Evolutionary conservation across 1,140 invertebrate species (phyloP), one percentile per base, ranked within the genome.

Genomic region (Eumaeus atala): DNA sequence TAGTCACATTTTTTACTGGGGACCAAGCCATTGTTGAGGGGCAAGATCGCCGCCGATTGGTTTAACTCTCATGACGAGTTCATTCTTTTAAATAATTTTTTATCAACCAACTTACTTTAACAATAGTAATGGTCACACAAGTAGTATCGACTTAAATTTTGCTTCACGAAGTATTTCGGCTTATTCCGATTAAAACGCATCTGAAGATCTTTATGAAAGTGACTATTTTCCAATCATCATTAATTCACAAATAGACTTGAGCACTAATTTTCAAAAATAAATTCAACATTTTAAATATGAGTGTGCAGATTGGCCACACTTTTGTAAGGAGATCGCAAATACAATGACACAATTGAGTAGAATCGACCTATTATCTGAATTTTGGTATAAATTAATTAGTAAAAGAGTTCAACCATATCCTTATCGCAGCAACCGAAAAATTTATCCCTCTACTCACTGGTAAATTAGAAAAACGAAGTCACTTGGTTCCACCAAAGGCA

Each of bases 51-150:
- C 3, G 48, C 48, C 35, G 21, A 50, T 12, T 50, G 48, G 48
- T n/a, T 50, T 1, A 14, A 50, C 14, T 12, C n/a, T 8, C 11
- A 50, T 16, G 33, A 50, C 1, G 14, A 50, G 12, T 35, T 50
- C 12, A 50, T 50, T 50, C n/a, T n/a, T n/a, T n/a, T n/a, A n/a
- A n/a, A n/a, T n/a, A n/a, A n/a, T n/a, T n/a, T n/a, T n/a, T n/a
- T n/a, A n/a, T n/a, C n/a, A n/a, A n/a, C n/a, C 28, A 35, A 35
- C 34, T 50, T 34, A 50, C 14, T 50, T 50, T 9, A 50, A 50
- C 14, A 14, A 7, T 50, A 50, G 48, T 35, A 50, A 50, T 16
- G 48, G 48, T 50, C 48, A 50, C 33, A 50, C 48, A 12, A 50
- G 48, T 28, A 35, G 12, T 50, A 50, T 50, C 35, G 48, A 50